Base-by-base conservation (phyloP, 2,113 vertebrate species). In the Lophura nycthemera region DNA sequence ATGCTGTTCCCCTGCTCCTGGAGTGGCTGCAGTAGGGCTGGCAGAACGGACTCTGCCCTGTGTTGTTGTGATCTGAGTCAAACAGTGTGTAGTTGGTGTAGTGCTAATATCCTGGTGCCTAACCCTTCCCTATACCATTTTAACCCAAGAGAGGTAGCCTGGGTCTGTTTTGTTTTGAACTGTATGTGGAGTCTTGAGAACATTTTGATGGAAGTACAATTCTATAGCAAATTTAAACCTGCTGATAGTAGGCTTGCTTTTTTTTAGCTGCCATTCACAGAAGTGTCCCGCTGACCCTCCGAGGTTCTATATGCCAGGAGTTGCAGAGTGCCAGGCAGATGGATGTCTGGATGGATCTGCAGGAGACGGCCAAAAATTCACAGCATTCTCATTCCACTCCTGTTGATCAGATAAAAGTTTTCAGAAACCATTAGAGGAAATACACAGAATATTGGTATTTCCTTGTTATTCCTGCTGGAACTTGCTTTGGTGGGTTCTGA, bases 191-290 rank as follows among this genome's bases (percentile, higher is more conserved):
- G 15, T 89, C n/a, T 8, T 0, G 0, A 30, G 67, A 81, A n/a
- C 42, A 52, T 13, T 92, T 32, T 16, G 32, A 0, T 83, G 72
- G 60, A 77, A 74, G 17, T 64, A 7, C 20, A 63, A 20, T 36
- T 43, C 34, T 64, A 40, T 63, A 1, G 50, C 50, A 79, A 88
- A 89, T 91, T 66, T 73, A 81, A 91, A 50, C 32, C 47, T 88
- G 80, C 93, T 96, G 92, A 92, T 91, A 92, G 89, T 96, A 94
- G 92, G 34, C 20, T 74, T 73, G 40, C 90, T 94, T 92, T 93
- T 43, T 96, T 93, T 93, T 83, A 94, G 88, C 57, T 74, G 60
- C 42, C 34, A 81, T 83, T 92, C 57, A 21, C 18, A 64, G 80
- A 66, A 77, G 66, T 60, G 76, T 88, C 76, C 90, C 24, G 4